These are phyloP conservation scores for Pediacus dermestoides DNA, from an alignment of 2,888 invertebrate genomes.

Conservation along the genomic window DNA sequence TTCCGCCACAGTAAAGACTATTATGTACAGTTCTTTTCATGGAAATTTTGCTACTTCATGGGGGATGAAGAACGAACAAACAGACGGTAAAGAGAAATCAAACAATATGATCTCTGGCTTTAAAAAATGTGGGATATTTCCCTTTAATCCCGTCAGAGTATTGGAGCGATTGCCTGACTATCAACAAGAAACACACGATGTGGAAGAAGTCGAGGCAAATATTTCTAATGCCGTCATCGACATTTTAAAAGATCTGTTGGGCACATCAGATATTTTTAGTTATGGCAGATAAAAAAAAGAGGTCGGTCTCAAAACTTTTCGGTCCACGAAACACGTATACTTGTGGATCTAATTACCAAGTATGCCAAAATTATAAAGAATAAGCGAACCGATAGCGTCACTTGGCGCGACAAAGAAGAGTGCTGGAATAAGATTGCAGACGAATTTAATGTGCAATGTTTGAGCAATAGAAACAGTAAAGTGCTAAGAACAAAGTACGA, in stretches of 20 bases:
- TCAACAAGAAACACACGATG: slow-evolving; percentile 2
- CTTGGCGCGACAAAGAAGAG: slow-evolving; percentile 4
- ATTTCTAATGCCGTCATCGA: slow-evolving; percentile 2
- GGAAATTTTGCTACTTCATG: no score
- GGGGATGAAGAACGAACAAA: no score
- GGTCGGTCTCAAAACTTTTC: neutral
- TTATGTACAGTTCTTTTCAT: slow-evolving; percentile 10
- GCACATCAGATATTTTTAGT: neutral
- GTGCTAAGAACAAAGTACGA: slow-evolving; percentile 4
- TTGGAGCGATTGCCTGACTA: slow-evolving; percentile 3
- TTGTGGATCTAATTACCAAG: neutral
- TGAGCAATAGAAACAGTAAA: neutral
- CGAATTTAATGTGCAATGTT: slow-evolving; percentile 1
- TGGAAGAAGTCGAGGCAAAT: slow-evolving; percentile 3
- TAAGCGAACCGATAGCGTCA: slow-evolving; percentile 1
- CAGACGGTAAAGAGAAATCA: slow-evolving; percentile 3
- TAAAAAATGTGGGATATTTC: slow-evolving; percentile 1
- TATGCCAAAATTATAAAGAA: neutral
- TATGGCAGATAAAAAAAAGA: no score
- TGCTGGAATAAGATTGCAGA: no score
- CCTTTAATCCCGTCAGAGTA: slow-evolving; percentile 3
- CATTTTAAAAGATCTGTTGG: slow-evolving; percentile 1
- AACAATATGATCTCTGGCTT: slow-evolving; percentile 3
- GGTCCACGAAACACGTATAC: slow-evolving; percentile 1
- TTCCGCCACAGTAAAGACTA: slow-evolving; percentile 9